Base-by-base conservation (phyloP, 2,113 vertebrate genomes). In the Cheilinus undulatus region DNA sequence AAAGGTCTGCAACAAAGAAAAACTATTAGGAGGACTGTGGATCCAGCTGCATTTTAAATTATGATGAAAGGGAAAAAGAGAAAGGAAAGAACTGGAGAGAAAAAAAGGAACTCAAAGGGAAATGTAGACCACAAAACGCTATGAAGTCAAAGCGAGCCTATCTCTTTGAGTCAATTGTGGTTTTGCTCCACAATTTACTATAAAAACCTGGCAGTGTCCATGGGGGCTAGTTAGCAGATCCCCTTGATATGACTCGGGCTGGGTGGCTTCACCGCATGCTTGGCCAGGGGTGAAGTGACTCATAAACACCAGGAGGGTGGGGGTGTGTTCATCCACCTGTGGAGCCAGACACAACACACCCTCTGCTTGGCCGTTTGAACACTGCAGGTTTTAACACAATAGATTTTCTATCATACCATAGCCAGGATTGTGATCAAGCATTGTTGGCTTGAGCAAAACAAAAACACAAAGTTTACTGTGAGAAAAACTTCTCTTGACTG, bases 31-130 rank as follows among this genome's bases (percentile, higher is more conserved):
- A 67, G 22, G 69, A 69, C 73, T 70, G 79, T 54, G 73, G 78
- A 79, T 86, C 83, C 92, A 92, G 89, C 90, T 93, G 93, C 76
- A 87, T 86, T 89, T 89, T 80, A 83, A 89, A 87, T 92, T 76
- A 82, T 79, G 84, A 91, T 91, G 84, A 92, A 90, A 92, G 80
- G 34, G n/a, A 26, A 66, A 69, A 78, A 59, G 42, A 77, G 60
- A 75, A 69, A 59, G 80, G 65, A 86, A 80, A 81, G 69, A 86
- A 46, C 74, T 73, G 46, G 23, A 13, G 71, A 77, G 59, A 73
- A 54, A 78, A 42, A 78, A 56, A 78, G 53, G n/a, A 75, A 78
- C 66, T 80, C 73, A 76, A 77, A 85, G 83, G 83, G 82, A 87
- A 88, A 79, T 80, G 63, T 70, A 77, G 75, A 92, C 91, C 91